These are phyloP conservation scores for Aegithalos caudatus DNA, from an alignment of 2,113 vertebrate genomes.

Conservation along the genomic window DNA sequence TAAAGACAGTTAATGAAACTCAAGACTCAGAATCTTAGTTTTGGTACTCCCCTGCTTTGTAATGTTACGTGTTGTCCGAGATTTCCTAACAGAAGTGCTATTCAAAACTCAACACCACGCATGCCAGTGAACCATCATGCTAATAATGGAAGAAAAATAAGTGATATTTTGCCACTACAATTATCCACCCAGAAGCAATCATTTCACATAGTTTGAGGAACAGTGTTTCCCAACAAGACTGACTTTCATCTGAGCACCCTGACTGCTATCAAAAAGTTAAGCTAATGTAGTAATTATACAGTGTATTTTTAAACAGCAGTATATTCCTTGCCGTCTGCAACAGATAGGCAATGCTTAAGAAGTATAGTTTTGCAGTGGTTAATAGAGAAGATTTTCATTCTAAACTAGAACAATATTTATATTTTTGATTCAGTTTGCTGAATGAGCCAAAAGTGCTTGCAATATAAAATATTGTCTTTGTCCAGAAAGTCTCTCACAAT, in stretches of 20 bases:
- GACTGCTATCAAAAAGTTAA: not conserved
- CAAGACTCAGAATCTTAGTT: not conserved
- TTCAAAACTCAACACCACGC: not conserved
- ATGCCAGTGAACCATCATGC: not conserved
- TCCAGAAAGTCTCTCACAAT: not conserved
- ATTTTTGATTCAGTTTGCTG: not conserved
- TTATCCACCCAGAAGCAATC: not conserved
- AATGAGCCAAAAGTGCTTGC: not conserved
- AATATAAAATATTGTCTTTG: not conserved
- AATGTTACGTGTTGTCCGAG: not conserved
- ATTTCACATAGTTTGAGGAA: not conserved
- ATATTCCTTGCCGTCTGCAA: not conserved
- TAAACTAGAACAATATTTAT: not conserved
- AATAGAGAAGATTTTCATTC: not conserved
- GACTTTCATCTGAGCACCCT: not conserved
- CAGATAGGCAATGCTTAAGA: not conserved
- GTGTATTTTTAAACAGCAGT: not conserved
- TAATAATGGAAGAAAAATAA: not conserved
- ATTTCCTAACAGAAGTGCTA: not conserved
- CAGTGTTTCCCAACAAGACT: not conserved
- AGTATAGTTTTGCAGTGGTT: not conserved
- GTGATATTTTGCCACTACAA: not conserved
- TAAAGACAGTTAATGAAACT: not conserved
- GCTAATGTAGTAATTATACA: not conserved
- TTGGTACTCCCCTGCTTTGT: not conserved